Base-by-base conservation (phyloP, 1,140 invertebrate species). In the Andrena cerasifolii region DNA sequence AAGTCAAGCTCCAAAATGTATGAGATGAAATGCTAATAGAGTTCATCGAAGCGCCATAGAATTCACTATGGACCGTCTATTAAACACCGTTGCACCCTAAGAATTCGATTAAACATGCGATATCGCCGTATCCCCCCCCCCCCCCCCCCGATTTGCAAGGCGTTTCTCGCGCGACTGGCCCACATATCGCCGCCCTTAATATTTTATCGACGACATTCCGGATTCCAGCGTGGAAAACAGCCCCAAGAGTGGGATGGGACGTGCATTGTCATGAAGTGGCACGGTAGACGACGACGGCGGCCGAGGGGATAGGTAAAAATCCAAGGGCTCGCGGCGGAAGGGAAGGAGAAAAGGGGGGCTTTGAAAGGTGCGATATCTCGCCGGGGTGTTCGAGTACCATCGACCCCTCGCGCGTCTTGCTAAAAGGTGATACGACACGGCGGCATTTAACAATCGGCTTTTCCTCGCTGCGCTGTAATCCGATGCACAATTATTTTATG, bases 401-500 rank as follows among this genome's bases (percentile, higher is more conserved):
- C 81, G 85, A 87, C 81, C 81, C 59, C 66, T 65, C 49, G 82
- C 63, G 63, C 63, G 58, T 67, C 81, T 79, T 66, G 78, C 73
- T 68, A 84, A 84, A 84, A 84, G 66, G 62, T 86, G 89, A 90
- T 90, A 90, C 45, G 89, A 89, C 89, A 89, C 87, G 87, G 24
- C 73, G 79, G 68, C 77, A 71, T 79, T 79, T 80, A 83, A 72
- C 78, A 86, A 83, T 84, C 80, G 67, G 74, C 63, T 70, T 78
- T n/a, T 49, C 36, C 4, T 45, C 31, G 26, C 62, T 12, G 5
- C 28, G 14, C 12, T 28, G 33, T 36, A 47, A 18, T 16, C 21
- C 26, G 28, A 33, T 5, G 16, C 45, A 51, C n/a, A 28, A 51
- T 53, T 24, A 31, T 54, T 62, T 21, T 26, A 3, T 21, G 16